These are phyloP conservation scores for Riptortus pedestris DNA, from an alignment of 1,140 invertebrate species.

Conservation along the genomic window DNA sequence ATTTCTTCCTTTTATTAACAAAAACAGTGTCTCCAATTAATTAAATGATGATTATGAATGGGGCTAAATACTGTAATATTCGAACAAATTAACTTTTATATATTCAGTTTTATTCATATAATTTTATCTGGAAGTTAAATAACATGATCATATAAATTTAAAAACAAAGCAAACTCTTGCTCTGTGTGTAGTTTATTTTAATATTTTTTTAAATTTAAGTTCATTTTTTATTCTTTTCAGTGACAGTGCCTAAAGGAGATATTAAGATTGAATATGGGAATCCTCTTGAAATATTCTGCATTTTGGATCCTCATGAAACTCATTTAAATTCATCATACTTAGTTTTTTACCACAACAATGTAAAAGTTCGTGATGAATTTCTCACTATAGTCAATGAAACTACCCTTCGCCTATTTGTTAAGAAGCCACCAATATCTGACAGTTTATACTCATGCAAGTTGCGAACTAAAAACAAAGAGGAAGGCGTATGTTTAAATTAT, in stretches of 20 bases:
- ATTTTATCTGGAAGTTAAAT: background rate
- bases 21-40: too few relatives aligned
- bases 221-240: conserved; percentile 33
- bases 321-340: conserved; percentile 38
- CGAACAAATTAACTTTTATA: too few relatives aligned
- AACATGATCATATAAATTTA: background rate
- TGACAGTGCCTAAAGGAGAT: conserved; percentile 43
- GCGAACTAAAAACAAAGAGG: conserved; percentile 30
- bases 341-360: conserved; percentile 39
- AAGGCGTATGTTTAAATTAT: conserved; percentile 42
- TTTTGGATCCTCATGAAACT: conserved; percentile 38
- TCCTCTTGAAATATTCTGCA: conserved; percentile 41
- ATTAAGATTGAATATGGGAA: conserved; percentile 41
- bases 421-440: conserved; percentile 37
- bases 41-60: too few relatives aligned
- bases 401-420: conserved; percentile 38
- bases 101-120: background rate
- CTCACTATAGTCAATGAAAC: conserved; percentile 41
- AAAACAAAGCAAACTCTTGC: background rate
- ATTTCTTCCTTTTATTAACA: too few relatives aligned
- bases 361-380: conserved; percentile 36
- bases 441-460: conserved; percentile 41
- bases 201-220: background rate
- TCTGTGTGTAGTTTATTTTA: background rate
- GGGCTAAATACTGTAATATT: too few relatives aligned